A percentile compares a stretch with the other conserved stretches of the same genome.
These are phyloP conservation scores for Planococcus citri DNA, from an alignment of 1,140 invertebrate genomes.

Conservation along the genomic window DNA sequence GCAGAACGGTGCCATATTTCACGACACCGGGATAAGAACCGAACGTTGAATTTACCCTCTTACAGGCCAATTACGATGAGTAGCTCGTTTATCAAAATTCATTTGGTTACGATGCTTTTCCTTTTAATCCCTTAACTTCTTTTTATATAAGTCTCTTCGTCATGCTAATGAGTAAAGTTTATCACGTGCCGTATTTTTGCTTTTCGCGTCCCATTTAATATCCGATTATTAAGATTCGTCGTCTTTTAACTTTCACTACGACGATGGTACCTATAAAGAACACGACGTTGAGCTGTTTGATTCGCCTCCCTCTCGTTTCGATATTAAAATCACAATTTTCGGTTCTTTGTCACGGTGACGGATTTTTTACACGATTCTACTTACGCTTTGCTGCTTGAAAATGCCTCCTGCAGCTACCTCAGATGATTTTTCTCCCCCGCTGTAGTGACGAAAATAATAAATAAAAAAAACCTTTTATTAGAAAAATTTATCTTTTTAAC, in stretches of 20 bases:
- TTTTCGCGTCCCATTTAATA: constrained; percentile 7
- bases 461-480: no score
- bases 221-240: constrained; percentile 2
- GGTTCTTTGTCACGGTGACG: no score
- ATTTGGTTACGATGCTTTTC: constrained; percentile 14
- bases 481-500: no score
- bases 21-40: not conserved
- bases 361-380: no score
- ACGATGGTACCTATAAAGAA: no score
- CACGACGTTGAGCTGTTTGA: no score
- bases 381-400: no score
- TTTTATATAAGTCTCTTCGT: constrained; percentile 14
- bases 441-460: no score
- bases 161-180: constrained; percentile 7
- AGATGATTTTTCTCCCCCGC: no score
- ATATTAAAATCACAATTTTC: no score
- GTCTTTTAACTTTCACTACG: not conserved
- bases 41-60: constrained; percentile 5
- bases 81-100: constrained; percentile 19
- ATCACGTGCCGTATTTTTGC: constrained; percentile 6
- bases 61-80: constrained; percentile 20
- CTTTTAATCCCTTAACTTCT: constrained; percentile 17
- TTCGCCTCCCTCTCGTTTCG: no score
- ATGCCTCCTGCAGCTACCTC: no score
- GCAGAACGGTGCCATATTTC: constrained; percentile 10